Percentiles rank a stretch among this genome's conserved stretches.
phyloP scores from a whole-genome alignment of 1,140 invertebrate genomes.

The Drosophila persimilis region DNA sequence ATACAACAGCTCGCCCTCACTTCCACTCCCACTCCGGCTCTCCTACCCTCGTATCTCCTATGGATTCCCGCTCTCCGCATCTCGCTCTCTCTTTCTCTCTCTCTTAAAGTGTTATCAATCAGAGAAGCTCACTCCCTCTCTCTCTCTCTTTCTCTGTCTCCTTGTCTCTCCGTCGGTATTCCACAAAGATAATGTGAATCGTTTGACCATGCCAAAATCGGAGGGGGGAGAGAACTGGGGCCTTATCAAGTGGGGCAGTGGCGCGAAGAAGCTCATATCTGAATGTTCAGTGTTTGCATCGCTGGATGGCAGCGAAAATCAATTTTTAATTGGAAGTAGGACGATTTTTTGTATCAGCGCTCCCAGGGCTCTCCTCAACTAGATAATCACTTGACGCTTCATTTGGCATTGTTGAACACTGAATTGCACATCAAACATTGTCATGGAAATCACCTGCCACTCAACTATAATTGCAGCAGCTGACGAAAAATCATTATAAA shows the following conservation, averaged over 20 bases:
- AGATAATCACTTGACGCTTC: constrained; percentile 14
- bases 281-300: constrained; percentile 37
- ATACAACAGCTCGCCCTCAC: constrained; percentile 20
- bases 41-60: background rate
- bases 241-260: constrained; percentile 65
- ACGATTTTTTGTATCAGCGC: background rate
- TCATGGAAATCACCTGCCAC: constrained; percentile 1
- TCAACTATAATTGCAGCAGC: constrained; percentile 2
- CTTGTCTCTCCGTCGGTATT: constrained; percentile 1
- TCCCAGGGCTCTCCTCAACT: background rate
- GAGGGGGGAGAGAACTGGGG: constrained; percentile 2
- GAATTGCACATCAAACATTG: constrained; percentile 23
- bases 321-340: background rate
- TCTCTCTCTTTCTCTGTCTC: constrained; percentile 24
- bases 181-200: constrained; percentile 56
- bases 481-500: constrained; percentile 36
- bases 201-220: constrained; percentile 40
- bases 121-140: constrained; percentile 5
- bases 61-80: background rate
- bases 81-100: constrained; percentile 55
- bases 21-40: background rate
- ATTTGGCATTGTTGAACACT: constrained; percentile 5
- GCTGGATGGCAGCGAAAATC: background rate
- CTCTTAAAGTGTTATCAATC: constrained; percentile 71
- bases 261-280: constrained; percentile 56